Percentiles rank a stretch among this genome's conserved stretches.
Evolutionary conservation across 2,113 vertebrate species (phyloP).

Genomic region (Danionella cerebrum): DNA sequence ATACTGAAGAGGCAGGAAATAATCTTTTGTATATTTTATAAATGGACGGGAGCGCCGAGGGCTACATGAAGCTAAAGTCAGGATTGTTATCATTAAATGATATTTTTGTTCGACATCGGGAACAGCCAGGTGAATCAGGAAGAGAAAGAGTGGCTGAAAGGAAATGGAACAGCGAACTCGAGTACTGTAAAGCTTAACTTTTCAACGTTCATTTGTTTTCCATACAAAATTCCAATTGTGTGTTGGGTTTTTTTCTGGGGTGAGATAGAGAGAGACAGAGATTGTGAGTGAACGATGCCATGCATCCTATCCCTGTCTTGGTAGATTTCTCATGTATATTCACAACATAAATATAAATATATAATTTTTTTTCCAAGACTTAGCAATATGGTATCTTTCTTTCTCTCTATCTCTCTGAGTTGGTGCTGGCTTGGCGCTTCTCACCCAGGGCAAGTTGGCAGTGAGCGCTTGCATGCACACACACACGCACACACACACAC

Average conservation of each 20-base stretch:
- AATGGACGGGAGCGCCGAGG: slow-evolving; percentile 41
- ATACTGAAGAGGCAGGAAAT: slow-evolving; percentile 63
- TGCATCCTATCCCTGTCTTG: slow-evolving; percentile 40
- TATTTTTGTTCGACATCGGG: slow-evolving; percentile 55
- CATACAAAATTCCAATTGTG: slow-evolving; percentile 37
- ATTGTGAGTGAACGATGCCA: slow-evolving; percentile 25
- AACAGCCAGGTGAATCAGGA: slow-evolving; percentile 7
- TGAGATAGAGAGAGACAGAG: slow-evolving; percentile 27
- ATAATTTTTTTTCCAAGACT: too few relatives aligned
- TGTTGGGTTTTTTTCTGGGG: slow-evolving; percentile 29
- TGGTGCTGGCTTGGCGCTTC: slow-evolving; percentile 20
- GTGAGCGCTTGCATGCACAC: slow-evolving; percentile 33
- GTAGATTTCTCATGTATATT: slow-evolving; percentile 47
- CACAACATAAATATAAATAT: too few relatives aligned
- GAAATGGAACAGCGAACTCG: slow-evolving; percentile 43
- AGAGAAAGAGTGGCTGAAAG: slow-evolving; percentile 56
- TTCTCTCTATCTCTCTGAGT: slow-evolving; percentile 22
- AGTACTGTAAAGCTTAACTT: slow-evolving; percentile 50
- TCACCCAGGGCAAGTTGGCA: slow-evolving; percentile 22
- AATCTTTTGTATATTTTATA: slow-evolving; percentile 71
- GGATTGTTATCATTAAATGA: slow-evolving; percentile 31
- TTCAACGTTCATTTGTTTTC: slow-evolving; percentile 48
- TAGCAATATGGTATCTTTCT: slow-evolving; percentile 2
- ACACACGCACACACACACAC: slow-evolving; percentile 26
- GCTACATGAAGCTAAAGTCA: slow-evolving; percentile 40